Evolutionary conservation across 2,113 vertebrate species (phyloP).

Genomic region (Saguinus imperator): DNA sequence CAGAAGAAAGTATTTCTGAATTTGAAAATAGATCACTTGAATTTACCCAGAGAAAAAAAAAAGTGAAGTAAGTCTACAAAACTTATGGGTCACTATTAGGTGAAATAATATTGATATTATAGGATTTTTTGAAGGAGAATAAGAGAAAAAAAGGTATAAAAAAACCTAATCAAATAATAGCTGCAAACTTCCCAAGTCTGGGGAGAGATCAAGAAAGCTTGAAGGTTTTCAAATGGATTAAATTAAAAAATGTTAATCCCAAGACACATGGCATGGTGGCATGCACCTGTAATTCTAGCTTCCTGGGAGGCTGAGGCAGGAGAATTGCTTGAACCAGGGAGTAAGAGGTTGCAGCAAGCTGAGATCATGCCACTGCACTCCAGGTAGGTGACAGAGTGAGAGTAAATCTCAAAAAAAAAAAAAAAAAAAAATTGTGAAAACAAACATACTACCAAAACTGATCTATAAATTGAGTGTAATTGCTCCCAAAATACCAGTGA

Average conservation of each 20-base stretch:
- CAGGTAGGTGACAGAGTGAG: too few species aligned
- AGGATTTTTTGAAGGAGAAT: background rate
- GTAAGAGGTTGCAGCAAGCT: too few species aligned
- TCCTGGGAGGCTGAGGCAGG: too few species aligned
- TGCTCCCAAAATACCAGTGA: background rate
- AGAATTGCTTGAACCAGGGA: too few species aligned
- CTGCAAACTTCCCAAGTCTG: background rate
- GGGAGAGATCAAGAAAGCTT: background rate
- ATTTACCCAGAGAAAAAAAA: background rate
- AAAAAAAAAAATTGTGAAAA: background rate
- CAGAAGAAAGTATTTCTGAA: background rate
- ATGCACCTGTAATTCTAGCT: too few species aligned
- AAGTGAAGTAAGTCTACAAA: background rate
- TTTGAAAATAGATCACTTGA: background rate
- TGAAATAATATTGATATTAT: background rate
- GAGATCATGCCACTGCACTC: too few species aligned
- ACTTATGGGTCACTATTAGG: background rate
- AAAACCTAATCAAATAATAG: background rate
- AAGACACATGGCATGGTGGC: background rate
- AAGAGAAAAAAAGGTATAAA: background rate
- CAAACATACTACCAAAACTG: background rate
- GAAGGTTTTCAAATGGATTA: background rate
- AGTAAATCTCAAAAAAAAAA: too few species aligned
- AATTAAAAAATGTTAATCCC: background rate
- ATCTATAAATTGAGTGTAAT: background rate